Evolutionary conservation across 23 tunicate genomes (phyloP).

Genomic region (Styela plicata): DNA sequence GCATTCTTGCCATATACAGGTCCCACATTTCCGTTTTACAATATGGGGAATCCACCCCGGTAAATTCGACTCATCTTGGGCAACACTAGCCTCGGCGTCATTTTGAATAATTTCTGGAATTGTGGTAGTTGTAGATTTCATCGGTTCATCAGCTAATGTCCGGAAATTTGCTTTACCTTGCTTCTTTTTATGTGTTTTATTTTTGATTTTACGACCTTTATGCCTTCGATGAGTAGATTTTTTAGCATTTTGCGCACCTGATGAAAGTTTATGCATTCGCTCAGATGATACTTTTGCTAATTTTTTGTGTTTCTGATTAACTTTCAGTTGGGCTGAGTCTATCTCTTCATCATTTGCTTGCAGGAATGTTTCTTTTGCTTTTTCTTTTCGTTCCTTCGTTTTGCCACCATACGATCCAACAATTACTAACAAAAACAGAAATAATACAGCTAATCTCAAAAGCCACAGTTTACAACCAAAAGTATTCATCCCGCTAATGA

Average conservation of each 20-base stretch:
- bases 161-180: not conserved
- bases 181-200: not conserved
- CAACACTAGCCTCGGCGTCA: not conserved
- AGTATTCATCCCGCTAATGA: not conserved
- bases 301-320: no score
- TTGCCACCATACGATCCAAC: not conserved
- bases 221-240: not conserved
- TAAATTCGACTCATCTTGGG: not conserved
- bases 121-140: not conserved
- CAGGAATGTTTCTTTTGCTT: not conserved
- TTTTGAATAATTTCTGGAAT: not conserved
- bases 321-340: not conserved
- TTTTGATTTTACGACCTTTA: not conserved
- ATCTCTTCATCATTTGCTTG: not conserved
- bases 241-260: not conserved
- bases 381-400: not conserved
- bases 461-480: not conserved
- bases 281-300: no score
- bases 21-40: not conserved
- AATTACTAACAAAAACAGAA: not conserved
- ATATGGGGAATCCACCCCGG: not conserved
- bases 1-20: constrained; percentile 12
- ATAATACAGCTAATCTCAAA: not conserved
- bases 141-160: not conserved
- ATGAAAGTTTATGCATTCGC: not conserved